phyloP scores from a whole-genome alignment of 2,113 vertebrate genomes.

The Sakesphorus luctuosus region DNA sequence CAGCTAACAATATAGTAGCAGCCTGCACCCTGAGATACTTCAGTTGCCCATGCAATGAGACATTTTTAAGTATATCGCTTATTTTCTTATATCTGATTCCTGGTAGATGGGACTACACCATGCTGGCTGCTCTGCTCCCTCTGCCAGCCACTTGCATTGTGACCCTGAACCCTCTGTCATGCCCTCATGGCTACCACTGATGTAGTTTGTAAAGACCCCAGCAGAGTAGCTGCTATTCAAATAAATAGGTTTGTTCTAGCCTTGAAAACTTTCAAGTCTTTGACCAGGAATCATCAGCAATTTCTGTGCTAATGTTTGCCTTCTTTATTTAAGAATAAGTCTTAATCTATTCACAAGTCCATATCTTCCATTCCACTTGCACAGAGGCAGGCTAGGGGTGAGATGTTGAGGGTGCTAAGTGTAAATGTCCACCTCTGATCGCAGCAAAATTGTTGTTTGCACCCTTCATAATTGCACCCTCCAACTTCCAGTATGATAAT shows the following conservation, averaged over 20 bases:
- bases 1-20: neutral
- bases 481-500: neutral
- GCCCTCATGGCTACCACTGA: neutral
- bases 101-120: neutral
- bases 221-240: neutral
- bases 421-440: neutral
- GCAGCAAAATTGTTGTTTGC: neutral
- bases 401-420: neutral
- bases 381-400: neutral
- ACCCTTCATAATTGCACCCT: neutral
- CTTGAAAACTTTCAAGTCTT: neutral
- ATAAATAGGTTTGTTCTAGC: neutral
- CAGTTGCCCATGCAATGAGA: neutral
- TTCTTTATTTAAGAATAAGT: neutral
- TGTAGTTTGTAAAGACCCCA: neutral
- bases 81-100: neutral
- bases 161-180: neutral
- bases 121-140: neutral
- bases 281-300: neutral
- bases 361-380: neutral
- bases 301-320: neutral
- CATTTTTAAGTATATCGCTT: neutral
- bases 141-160: neutral
- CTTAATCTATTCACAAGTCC: neutral
- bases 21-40: neutral